Evolutionary conservation across 2,797 vertebrate species (phyloP), one percentile per base, ranked within the genome.

Genomic region (Leucoraja ocellata): DNA sequence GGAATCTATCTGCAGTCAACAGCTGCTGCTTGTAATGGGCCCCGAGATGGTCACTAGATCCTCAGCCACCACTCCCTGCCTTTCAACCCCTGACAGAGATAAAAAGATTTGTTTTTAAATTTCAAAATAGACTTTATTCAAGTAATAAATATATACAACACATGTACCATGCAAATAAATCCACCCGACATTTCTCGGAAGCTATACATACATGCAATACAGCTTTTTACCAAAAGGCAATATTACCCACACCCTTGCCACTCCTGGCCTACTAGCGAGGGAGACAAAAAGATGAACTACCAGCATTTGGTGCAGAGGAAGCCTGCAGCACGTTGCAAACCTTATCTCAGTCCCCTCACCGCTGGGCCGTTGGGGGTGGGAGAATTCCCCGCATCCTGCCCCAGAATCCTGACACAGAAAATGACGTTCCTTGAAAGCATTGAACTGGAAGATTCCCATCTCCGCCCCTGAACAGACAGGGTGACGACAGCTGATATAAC

Each of bases 1-100:
- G 68, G 36, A 88, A 88, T 65, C 10, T 88, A 88, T 88, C 84
- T 68, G 84, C 16, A n/a, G 84, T 88, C 84, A 88, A 68, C 84
- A 88, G 84, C 84, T 88, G 84, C 84, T 36, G 28, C 65, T n/a
- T 65, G 65, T 88, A 63, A 88, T 36, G 61, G 68, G 36, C 28
- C 84, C 84, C 32, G 61, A 18, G 63, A 54, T 16, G 21, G 1
- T 8, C 61, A 88, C 61, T 32, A 61, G 68, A n/a, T 63, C 61
- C n/a, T 68, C 61, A 36, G 36, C 18, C 18, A 18, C 61, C 61
- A 21, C 61, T 88, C 84, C 84, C 84, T 6, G 61, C 61, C 84
- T 88, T 32, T 36, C n/a, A 68, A 88, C 61, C 65, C 61, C 8
- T 2, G 84, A 61, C 54, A 84, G 25, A 61, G 54, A 65, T 88